These are phyloP conservation scores for Agrypnus murinus DNA, from an alignment of 2,888 invertebrate species.

Conservation along the genomic window DNA sequence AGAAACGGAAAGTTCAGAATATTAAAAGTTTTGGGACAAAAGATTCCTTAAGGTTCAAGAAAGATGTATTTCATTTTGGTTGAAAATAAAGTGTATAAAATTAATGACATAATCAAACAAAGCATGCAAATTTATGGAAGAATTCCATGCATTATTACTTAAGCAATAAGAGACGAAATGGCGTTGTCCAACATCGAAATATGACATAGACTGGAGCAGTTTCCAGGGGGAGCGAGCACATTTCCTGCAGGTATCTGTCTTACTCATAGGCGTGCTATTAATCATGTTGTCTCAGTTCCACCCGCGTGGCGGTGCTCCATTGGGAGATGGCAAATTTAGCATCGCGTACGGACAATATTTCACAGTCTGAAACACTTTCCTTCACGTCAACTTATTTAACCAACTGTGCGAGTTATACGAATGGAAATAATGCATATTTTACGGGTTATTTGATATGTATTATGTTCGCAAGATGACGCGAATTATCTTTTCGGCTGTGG, in stretches of 20 bases:
- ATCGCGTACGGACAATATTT: constrained; percentile 67
- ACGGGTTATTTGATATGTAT: constrained; percentile 50
- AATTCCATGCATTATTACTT: constrained; percentile 61
- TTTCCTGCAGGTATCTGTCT: constrained; percentile 61
- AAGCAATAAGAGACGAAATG: constrained; percentile 63
- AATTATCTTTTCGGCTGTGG: constrained; percentile 39
- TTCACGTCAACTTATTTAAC: constrained; percentile 54
- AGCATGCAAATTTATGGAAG: constrained; percentile 54
- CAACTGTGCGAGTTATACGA: constrained; percentile 50
- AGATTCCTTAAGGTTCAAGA: not conserved
- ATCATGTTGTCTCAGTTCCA: constrained; percentile 66
- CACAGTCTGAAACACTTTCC: constrained; percentile 68
- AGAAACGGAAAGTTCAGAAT: not conserved
- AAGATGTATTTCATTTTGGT: constrained; percentile 8
- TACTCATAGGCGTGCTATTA: constrained; percentile 61
- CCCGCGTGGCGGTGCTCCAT: constrained; percentile 60
- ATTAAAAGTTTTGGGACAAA: not conserved
- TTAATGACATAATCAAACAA: constrained; percentile 45
- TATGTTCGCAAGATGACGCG: constrained; percentile 40
- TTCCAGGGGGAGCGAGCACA: constrained; percentile 53
- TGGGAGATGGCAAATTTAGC: constrained; percentile 68
- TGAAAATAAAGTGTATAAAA: constrained; percentile 34
- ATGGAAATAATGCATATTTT: constrained; percentile 53
- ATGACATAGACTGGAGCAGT: constrained; percentile 58
- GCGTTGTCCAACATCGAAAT: constrained; percentile 62